Conservation (phyloP, 2,797 vertebrate species). For the Schizopygopsis pylzovi region DNA sequence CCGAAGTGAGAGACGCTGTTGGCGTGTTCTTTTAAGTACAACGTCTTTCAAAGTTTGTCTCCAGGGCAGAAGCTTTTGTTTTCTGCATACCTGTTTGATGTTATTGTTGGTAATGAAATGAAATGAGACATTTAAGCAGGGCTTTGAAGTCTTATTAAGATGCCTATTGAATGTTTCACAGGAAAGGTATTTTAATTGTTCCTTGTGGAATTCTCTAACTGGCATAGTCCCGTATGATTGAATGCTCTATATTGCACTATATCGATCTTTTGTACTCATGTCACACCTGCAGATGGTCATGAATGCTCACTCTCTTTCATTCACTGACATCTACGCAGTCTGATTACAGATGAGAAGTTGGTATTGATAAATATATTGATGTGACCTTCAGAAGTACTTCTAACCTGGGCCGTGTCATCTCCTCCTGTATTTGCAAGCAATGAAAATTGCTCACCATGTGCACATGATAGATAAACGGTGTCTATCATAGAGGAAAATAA, state of each 20-base stretch:
- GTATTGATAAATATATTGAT: conserved; percentile 42
- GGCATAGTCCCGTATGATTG: neutral
- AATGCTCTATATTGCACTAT: neutral
- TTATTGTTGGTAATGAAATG: conserved; percentile 16
- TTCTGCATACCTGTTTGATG: neutral
- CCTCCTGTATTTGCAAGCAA: conserved; percentile 17
- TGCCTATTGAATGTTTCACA: neutral
- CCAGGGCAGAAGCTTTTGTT: neutral
- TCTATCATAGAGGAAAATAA: conserved; percentile 29
- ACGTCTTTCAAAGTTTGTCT: conserved; percentile 27
- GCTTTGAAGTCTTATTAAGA: conserved; percentile 4
- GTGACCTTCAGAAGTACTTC: conserved; percentile 11
- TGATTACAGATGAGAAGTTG: conserved; percentile 28
- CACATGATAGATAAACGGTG: conserved; percentile 35
- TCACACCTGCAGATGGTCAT: conserved; percentile 10
- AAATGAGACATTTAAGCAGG: conserved; percentile 2
- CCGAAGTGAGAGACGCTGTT: conserved; percentile 11
- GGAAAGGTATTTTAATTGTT: conserved; percentile 27
- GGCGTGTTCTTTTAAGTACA: neutral
- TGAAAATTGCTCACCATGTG: conserved; percentile 30
- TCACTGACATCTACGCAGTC: conserved; percentile 41
- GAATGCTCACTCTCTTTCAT: conserved; percentile 3
- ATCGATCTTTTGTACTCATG: conserved; percentile 21
- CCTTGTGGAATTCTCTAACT: conserved; percentile 13
- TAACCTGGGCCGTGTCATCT: neutral